These are phyloP conservation scores for Archocentrus centrarchus DNA, from an alignment of 2,113 vertebrate species.

Conservation along the genomic window DNA sequence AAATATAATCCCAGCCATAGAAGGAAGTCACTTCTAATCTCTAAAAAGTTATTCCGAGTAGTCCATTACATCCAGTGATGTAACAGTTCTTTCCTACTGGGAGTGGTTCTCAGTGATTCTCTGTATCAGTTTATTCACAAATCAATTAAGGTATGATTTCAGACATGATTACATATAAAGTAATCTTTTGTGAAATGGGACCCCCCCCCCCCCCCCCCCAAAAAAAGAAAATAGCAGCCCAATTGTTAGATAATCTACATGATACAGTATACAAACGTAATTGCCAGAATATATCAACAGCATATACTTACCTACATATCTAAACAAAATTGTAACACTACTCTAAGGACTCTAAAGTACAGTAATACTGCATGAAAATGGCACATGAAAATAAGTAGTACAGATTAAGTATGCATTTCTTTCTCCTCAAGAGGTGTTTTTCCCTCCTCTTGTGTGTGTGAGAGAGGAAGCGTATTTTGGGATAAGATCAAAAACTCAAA, in stretches of 20 bases:
- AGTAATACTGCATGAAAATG: no score
- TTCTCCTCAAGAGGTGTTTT: not conserved
- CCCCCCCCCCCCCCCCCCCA: no score
- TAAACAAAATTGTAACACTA: not conserved
- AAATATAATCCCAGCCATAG: not conserved
- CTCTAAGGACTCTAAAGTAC: no score
- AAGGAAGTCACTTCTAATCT: not conserved
- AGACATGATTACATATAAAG: not conserved
- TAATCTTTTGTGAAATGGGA: no score
- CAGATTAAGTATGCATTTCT: not conserved
- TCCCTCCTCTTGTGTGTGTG: not conserved
- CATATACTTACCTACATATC: not conserved
- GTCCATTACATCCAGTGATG: not conserved
- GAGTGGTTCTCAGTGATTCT: not conserved
- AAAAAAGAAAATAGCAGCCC: no score
- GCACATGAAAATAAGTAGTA: not conserved
- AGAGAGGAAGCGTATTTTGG: not conserved
- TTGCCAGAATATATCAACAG: not conserved
- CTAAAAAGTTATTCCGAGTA: not conserved
- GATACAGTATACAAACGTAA: not conserved
- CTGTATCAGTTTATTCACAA: not conserved
- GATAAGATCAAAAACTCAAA: not conserved
- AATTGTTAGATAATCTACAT: no score
- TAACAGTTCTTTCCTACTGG: not conserved
- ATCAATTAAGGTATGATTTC: no score